Percentiles rank a stretch among this genome's conserved stretches.
Evolutionary conservation across 2,888 invertebrate species (phyloP).

Genomic region (Mycalesis mineus): DNA sequence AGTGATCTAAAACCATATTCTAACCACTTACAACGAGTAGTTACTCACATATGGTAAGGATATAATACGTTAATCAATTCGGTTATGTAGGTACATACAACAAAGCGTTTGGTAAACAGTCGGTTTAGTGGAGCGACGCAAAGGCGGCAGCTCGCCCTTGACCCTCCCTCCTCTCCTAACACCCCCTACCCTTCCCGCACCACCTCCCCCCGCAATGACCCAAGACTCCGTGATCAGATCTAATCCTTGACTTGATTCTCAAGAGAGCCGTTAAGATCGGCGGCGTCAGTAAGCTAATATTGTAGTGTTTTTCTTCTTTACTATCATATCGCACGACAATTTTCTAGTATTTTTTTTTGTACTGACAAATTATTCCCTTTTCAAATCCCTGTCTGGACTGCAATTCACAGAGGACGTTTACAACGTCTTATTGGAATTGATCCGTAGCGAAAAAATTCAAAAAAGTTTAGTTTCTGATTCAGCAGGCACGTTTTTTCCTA

Average conservation of each 20-base stretch:
- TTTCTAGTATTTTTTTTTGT: not conserved
- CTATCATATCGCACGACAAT: not conserved
- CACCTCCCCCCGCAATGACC: slow-evolving; percentile 15
- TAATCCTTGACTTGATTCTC: slow-evolving; percentile 25
- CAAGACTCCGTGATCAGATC: slow-evolving; percentile 18
- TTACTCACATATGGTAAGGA: no score
- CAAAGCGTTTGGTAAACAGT: slow-evolving; percentile 8
- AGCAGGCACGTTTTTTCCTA: no score
- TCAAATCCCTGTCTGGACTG: no score
- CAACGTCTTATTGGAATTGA: no score
- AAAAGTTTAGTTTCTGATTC: no score
- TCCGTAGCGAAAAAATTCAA: no score
- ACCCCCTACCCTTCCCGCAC: not conserved
- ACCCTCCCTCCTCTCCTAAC: slow-evolving; percentile 2
- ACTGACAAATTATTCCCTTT: no score
- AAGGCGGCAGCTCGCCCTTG: slow-evolving; percentile 30
- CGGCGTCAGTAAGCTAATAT: slow-evolving; percentile 7
- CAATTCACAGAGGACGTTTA: no score
- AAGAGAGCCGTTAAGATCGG: slow-evolving; percentile 4
- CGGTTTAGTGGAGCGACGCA: slow-evolving; percentile 22
- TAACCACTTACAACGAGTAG: no score
- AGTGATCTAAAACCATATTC: no score
- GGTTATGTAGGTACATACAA: not conserved
- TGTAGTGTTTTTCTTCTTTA: slow-evolving; percentile 5
- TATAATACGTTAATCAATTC: not conserved